phyloP scores from a whole-genome alignment of 1,140 invertebrate genomes.

The Antheraea mylitta region DNA sequence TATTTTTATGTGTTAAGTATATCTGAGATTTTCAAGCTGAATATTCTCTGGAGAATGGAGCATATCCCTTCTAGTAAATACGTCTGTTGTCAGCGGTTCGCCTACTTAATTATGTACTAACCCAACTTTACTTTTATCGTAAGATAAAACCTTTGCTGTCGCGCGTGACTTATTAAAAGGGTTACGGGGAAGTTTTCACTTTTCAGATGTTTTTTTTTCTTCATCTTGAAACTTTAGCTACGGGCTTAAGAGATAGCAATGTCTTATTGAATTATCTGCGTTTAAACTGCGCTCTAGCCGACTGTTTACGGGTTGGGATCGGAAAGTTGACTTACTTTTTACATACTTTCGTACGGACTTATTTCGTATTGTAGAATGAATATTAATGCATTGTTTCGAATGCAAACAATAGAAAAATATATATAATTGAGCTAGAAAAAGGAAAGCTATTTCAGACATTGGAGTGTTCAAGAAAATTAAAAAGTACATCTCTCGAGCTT shows the following conservation, averaged over 20 bases:
- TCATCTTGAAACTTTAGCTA: background rate
- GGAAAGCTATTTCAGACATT: no score
- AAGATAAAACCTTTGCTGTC: slow-evolving; percentile 24
- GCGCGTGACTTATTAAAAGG: slow-evolving; percentile 27
- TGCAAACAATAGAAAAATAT: no score
- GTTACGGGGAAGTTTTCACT: slow-evolving; percentile 7
- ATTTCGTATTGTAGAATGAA: no score
- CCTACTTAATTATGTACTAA: slow-evolving; percentile 35
- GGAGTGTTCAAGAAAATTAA: no score
- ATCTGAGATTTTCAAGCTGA: no score
- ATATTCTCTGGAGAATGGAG: background rate
- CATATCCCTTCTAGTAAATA: slow-evolving; percentile 1
- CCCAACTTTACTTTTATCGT: slow-evolving; percentile 34
- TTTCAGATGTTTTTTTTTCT: background rate
- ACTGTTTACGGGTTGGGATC: slow-evolving; percentile 1
- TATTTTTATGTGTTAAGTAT: no score
- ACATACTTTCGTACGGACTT: no score
- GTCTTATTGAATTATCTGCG: slow-evolving; percentile 22
- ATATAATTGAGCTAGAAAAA: no score
- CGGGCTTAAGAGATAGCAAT: background rate
- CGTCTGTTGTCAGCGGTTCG: slow-evolving; percentile 2
- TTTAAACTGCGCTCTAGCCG: slow-evolving; percentile 17
- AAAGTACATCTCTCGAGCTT: no score
- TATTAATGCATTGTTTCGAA: no score
- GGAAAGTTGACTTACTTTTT: background rate